Conservation (phyloP, 2,113 vertebrate genomes). For the Arenaria interpres region DNA sequence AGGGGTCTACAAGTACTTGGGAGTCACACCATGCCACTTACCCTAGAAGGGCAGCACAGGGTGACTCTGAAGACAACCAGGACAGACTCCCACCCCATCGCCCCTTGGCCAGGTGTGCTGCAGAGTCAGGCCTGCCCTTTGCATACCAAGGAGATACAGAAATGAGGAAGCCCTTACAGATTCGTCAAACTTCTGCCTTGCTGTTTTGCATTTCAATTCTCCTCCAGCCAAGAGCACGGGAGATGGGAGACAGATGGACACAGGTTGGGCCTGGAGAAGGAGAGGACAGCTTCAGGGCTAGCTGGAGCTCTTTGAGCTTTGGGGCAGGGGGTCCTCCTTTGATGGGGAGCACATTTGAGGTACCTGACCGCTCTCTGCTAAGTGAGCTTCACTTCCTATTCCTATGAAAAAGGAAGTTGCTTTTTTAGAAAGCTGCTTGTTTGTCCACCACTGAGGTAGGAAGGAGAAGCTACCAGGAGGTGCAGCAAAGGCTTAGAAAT, state of each 20-base stretch:
- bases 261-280: not conserved
- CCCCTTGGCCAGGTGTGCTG: not conserved
- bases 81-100: not conserved
- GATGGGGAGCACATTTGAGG: not conserved
- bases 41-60: rapidly evolving
- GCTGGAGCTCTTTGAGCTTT: not conserved
- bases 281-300: not conserved
- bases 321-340: not conserved
- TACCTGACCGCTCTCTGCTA: not conserved
- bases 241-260: not conserved
- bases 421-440: conserved; percentile 15
- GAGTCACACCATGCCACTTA: rapidly evolving
- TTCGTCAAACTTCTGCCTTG: not conserved
- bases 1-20: not conserved
- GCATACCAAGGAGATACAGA: not conserved
- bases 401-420: conserved; percentile 47
- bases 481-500: not conserved
- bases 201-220: not conserved
- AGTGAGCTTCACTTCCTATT: conserved; percentile 22
- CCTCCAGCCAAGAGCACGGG: not conserved
- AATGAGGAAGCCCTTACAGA: conserved; percentile 1
- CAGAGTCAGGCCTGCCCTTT: not conserved
- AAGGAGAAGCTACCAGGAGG: not conserved
- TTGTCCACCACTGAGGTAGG: not conserved
- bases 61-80: not conserved